Conservation (phyloP, 2,797 vertebrate genomes). For the Notolabrus celidotus region DNA sequence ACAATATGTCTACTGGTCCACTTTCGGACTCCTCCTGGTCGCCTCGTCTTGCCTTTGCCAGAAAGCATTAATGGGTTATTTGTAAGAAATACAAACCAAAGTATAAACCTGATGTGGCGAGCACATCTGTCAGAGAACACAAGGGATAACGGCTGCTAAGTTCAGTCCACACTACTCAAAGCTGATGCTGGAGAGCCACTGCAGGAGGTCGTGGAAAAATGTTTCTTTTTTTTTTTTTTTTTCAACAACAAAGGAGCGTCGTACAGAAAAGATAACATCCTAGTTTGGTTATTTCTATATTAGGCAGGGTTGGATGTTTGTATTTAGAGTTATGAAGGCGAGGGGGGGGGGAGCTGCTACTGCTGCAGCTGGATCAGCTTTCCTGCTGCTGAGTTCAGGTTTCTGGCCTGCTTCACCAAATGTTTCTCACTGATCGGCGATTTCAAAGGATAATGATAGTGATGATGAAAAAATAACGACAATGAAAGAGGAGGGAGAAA, state of each 20-base stretch:
- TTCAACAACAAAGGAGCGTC: slow-evolving; percentile 71
- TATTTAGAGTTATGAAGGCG: slow-evolving; percentile 53
- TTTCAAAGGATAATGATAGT: slow-evolving; percentile 47
- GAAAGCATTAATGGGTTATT: slow-evolving; percentile 35
- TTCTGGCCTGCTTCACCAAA: slow-evolving; percentile 98
- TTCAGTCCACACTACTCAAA: slow-evolving; percentile 75
- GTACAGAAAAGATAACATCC: slow-evolving; percentile 76
- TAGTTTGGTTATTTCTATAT: slow-evolving; percentile 78
- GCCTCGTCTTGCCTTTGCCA: slow-evolving; percentile 14
- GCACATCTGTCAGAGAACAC: slow-evolving; percentile 54
- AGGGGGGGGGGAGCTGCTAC: slow-evolving; percentile 75
- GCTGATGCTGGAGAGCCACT: slow-evolving; percentile 73
- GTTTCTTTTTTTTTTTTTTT: slow-evolving; percentile 24
- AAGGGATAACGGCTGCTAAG: slow-evolving; percentile 47
- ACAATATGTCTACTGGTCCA: slow-evolving; percentile 13
- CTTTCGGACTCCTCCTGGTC: neutral
- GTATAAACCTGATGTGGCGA: slow-evolving; percentile 43
- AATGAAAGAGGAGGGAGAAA: slow-evolving; percentile 72
- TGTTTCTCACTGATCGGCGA: slow-evolving; percentile 92
- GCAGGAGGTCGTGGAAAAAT: slow-evolving; percentile 58
- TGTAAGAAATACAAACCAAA: slow-evolving; percentile 52
- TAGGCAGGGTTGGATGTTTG: slow-evolving; percentile 69
- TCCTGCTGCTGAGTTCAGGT: slow-evolving; percentile 92
- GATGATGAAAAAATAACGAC: slow-evolving; percentile 72
- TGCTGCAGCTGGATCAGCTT: slow-evolving; percentile 95